Evolutionary conservation across 2,888 invertebrate species (phyloP).

Genomic region (Tyria jacobaeae): DNA sequence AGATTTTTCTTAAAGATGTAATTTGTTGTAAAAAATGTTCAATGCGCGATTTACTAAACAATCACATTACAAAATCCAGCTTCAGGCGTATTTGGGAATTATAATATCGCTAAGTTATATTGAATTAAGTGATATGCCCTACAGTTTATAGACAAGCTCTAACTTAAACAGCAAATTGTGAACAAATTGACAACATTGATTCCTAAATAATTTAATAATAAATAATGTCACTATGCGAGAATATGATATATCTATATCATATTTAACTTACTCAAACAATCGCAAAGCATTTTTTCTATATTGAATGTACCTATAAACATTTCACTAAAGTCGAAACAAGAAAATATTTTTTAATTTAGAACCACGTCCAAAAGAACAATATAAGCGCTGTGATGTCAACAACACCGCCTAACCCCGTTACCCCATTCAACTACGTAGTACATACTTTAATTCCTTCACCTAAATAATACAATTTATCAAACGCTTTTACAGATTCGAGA

Average conservation of each 20-base stretch:
- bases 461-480: conserved; percentile 43
- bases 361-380: conserved; percentile 34
- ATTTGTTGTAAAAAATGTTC: conserved; percentile 38
- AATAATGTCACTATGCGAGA: conserved; percentile 38
- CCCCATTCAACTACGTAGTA: conserved; percentile 47
- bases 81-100: conserved; percentile 27
- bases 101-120: conserved; percentile 23
- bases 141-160: conserved; percentile 27
- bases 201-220: conserved; percentile 47
- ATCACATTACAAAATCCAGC: conserved; percentile 31
- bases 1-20: conserved; percentile 32
- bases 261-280: conserved; percentile 1
- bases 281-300: conserved; percentile 9
- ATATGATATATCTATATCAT: conserved; percentile 20
- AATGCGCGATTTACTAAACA: conserved; percentile 24
- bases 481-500: conserved; percentile 47
- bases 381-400: conserved; percentile 45
- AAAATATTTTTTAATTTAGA: conserved; percentile 35
- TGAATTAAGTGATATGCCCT: conserved; percentile 26
- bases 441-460: conserved; percentile 49
- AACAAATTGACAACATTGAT: conserved; percentile 25
- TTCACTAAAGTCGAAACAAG: conserved; percentile 42
- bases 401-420: conserved; percentile 20
- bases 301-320: conserved; percentile 24
- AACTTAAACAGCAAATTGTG: conserved; percentile 29